These are phyloP conservation scores for Tipula vernalis DNA, from an alignment of 2,888 invertebrate species.

Conservation along the genomic window DNA sequence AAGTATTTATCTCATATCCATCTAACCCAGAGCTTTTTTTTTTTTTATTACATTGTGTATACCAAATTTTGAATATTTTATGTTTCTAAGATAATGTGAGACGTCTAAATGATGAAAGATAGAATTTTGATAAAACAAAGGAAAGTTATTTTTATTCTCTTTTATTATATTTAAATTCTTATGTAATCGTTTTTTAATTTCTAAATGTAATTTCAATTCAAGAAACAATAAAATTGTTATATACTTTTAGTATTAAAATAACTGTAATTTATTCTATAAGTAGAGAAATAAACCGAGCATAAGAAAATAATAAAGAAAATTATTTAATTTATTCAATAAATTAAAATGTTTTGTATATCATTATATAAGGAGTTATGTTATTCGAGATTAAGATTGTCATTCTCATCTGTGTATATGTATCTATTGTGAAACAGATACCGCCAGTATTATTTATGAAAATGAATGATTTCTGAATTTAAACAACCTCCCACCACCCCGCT, in stretches of 20 bases:
- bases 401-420: background rate
- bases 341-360: background rate
- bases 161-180: background rate
- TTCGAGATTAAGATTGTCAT: background rate
- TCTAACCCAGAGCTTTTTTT: too few species aligned
- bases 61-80: too few species aligned
- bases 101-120: background rate
- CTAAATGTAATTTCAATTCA: background rate
- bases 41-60: too few species aligned
- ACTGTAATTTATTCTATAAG: background rate
- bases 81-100: background rate
- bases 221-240: background rate
- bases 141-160: background rate
- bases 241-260: background rate
- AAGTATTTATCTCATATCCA: too few species aligned
- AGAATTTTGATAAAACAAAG: background rate
- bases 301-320: background rate
- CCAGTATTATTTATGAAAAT: background rate
- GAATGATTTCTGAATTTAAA: background rate
- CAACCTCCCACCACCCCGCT: background rate
- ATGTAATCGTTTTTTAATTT: background rate
- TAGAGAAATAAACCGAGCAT: background rate
- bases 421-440: background rate
- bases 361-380: background rate
- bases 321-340: background rate